Evolutionary conservation across 2,797 vertebrate species (phyloP).

Genomic region (Esox masquinongy): DNA sequence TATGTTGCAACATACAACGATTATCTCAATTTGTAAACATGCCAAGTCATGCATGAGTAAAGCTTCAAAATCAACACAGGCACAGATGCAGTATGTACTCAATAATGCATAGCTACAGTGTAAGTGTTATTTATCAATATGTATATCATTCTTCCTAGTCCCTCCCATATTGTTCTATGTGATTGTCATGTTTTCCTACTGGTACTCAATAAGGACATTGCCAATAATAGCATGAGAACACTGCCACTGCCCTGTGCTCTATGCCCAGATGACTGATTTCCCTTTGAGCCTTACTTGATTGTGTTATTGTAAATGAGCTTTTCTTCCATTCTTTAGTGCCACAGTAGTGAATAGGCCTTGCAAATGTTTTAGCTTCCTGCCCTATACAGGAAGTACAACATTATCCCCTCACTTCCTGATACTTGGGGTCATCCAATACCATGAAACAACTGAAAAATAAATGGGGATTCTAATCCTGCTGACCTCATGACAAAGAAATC

Average conservation of each 20-base stretch:
- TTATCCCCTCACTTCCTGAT: constrained; percentile 50
- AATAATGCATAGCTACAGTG: not conserved
- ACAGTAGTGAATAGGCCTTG: constrained; percentile 38
- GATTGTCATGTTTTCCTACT: constrained; percentile 51
- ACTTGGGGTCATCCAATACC: constrained; percentile 47
- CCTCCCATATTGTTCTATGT: constrained; percentile 16
- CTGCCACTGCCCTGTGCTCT: constrained; percentile 23
- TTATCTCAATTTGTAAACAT: not conserved
- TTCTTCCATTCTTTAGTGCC: constrained; percentile 39
- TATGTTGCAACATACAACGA: not conserved
- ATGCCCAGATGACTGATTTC: constrained; percentile 62
- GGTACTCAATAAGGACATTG: constrained; percentile 45
- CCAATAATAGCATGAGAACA: constrained; percentile 44
- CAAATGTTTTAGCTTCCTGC: constrained; percentile 53
- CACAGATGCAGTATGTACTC: not conserved
- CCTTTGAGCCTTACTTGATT: constrained; percentile 43
- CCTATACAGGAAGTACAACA: constrained; percentile 65
- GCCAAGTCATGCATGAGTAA: not conserved
- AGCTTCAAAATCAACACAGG: not conserved
- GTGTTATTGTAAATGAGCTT: constrained; percentile 49
- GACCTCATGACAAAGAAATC: constrained; percentile 49
- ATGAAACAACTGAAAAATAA: constrained; percentile 67
- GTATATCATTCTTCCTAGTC: not conserved
- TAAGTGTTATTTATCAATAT: not conserved
- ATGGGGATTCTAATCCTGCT: constrained; percentile 59